phyloP scores from a whole-genome alignment of 1,140 invertebrate genomes.

The Batillaria attramentaria region DNA sequence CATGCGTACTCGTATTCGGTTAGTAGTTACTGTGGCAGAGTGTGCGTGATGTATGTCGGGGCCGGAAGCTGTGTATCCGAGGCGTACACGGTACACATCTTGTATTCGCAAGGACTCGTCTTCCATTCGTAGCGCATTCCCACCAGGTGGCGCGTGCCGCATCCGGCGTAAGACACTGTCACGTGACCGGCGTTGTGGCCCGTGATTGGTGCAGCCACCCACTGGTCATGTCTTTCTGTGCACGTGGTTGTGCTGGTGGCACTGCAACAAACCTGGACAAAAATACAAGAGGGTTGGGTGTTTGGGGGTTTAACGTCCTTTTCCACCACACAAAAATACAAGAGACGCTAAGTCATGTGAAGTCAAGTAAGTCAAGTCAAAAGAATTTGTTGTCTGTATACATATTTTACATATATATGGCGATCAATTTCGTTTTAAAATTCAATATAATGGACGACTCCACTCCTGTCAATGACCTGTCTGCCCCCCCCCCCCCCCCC shows the following conservation, averaged over 20 bases:
- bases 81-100: constrained; percentile 41
- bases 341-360: no score
- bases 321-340: neutral
- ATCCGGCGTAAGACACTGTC: constrained; percentile 32
- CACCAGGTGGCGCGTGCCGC: constrained; percentile 23
- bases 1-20: neutral
- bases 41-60: constrained; percentile 31
- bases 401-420: neutral
- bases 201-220: constrained; percentile 42
- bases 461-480: no score
- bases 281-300: neutral
- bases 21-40: neutral
- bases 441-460: neutral
- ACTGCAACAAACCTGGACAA: constrained; percentile 49
- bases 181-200: constrained; percentile 35
- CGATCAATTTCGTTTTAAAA: neutral
- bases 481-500: no score
- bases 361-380: no score
- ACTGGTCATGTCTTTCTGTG: constrained; percentile 20
- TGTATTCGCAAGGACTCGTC: constrained; percentile 42
- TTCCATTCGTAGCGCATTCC: constrained; percentile 46
- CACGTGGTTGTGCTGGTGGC: constrained; percentile 12
- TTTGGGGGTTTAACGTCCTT: neutral
- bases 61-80: constrained; percentile 26
- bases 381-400: neutral